Percentiles rank a stretch among this genome's conserved stretches.
Evolutionary conservation across 1,140 invertebrate species (phyloP).

Genomic region (Xylocopa sonorina): DNA sequence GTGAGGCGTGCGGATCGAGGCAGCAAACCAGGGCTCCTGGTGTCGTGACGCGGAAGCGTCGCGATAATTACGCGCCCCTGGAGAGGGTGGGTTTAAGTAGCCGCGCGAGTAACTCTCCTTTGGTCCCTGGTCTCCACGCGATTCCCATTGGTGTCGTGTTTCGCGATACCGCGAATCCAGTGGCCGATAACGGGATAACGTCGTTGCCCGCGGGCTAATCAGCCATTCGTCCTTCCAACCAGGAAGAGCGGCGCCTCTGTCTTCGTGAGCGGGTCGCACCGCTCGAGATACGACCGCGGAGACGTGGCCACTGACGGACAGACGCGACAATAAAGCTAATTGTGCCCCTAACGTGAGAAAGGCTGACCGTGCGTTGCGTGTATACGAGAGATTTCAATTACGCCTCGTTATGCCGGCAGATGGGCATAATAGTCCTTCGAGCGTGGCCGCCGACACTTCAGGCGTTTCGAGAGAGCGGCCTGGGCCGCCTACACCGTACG

Average conservation of each 20-base stretch:
- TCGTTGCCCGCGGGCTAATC: conserved; percentile 35
- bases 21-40: not conserved
- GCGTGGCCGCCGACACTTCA: conserved; percentile 63
- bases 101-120: not conserved
- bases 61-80: conserved; percentile 49
- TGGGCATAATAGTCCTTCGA: conserved; percentile 73
- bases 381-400: conserved; percentile 76
- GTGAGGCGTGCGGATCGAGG: not conserved
- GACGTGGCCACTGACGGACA: conserved; percentile 54
- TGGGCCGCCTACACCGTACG: conserved; percentile 52
- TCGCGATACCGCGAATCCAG: conserved; percentile 40
- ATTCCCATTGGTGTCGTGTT: conserved; percentile 45
- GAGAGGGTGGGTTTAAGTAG: not conserved
- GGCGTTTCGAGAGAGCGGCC: conserved; percentile 47
- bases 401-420: conserved; percentile 75
- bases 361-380: conserved; percentile 51
- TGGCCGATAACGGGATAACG: conserved; percentile 36
- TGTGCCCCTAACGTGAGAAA: conserved; percentile 73
- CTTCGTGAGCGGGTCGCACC: conserved; percentile 26
- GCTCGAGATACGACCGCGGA: conserved; percentile 5
- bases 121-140: not conserved
- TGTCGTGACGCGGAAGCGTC: not conserved
- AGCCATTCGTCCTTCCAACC: conserved; percentile 17
- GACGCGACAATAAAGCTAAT: conserved; percentile 75
- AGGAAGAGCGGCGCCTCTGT: conserved; percentile 54